These are phyloP conservation scores for Apostichopus californicus DNA, from an alignment of 35 echinoderm and acorn worm species.

Conservation along the genomic window DNA sequence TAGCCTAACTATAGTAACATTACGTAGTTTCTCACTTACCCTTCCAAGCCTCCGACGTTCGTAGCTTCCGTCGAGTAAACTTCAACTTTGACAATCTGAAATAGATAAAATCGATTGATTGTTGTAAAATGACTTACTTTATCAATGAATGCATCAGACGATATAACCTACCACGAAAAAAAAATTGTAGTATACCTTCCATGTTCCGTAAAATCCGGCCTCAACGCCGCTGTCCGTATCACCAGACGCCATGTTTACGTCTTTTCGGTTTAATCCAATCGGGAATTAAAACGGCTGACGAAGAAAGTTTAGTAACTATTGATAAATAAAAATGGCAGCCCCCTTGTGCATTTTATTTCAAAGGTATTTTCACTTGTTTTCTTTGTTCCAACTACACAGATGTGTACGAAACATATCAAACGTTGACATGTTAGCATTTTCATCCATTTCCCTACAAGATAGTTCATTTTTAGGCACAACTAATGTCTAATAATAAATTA, in stretches of 20 bases:
- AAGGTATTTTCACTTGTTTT: slow-evolving; percentile 16
- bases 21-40: slow-evolving; percentile 38
- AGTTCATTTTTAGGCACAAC: no score
- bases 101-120: background rate
- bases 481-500: no score
- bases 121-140: background rate
- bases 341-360: background rate
- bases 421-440: background rate
- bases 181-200: background rate
- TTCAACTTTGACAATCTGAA: slow-evolving; percentile 63
- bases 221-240: slow-evolving; percentile 1
- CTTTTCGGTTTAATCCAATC: background rate
- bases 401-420: background rate
- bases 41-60: slow-evolving; percentile 57
- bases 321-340: slow-evolving; percentile 42
- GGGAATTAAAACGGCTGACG: slow-evolving; percentile 1
- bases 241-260: slow-evolving; percentile 42
- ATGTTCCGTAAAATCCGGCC: slow-evolving; percentile 40
- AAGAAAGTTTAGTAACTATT: background rate
- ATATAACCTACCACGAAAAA: background rate
- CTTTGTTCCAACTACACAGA: background rate
- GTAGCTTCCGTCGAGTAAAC: slow-evolving; percentile 38
- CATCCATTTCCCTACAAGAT: background rate
- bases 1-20: background rate
- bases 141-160: background rate